Evolutionary conservation across 2,888 invertebrate species (phyloP).

Genomic region (Podotricha telesiphe): DNA sequence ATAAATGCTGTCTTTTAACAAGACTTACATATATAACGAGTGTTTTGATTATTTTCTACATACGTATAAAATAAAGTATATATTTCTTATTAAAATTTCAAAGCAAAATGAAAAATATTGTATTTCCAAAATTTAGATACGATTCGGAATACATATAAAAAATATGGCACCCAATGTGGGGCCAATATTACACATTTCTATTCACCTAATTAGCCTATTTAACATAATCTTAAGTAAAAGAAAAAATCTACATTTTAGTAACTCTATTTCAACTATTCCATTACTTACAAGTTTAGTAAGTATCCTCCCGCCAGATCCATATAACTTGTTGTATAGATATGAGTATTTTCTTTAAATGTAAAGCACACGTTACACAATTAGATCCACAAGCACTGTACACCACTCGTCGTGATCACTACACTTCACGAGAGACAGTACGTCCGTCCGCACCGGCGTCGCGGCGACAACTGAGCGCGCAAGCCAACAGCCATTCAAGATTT

Average conservation of each 20-base stretch:
- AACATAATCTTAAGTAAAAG: neutral
- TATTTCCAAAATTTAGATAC: neutral
- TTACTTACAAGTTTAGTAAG: constrained; percentile 40
- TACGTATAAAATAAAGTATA: no score
- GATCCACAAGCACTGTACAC: constrained; percentile 49
- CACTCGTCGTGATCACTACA: constrained; percentile 64
- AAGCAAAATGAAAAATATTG: no score
- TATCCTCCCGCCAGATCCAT: constrained; percentile 16
- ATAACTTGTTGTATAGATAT: constrained; percentile 3
- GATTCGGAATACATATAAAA: neutral
- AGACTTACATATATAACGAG: no score
- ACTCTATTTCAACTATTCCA: neutral
- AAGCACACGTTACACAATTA: constrained; percentile 48
- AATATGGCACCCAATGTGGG: constrained; percentile 48
- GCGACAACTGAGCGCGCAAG: constrained; percentile 72
- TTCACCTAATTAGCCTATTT: constrained; percentile 7
- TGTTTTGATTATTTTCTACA: no score
- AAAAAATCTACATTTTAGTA: neutral
- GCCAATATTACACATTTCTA: neutral
- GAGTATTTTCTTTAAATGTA: constrained; percentile 20
- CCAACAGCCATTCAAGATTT: constrained; percentile 55
- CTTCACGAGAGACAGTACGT: constrained; percentile 54
- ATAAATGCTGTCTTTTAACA: no score
- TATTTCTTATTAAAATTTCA: no score
- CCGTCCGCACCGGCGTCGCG: constrained; percentile 61